Evolutionary conservation across 1,140 invertebrate genomes (phyloP).

Genomic region (Pantala flavescens): DNA sequence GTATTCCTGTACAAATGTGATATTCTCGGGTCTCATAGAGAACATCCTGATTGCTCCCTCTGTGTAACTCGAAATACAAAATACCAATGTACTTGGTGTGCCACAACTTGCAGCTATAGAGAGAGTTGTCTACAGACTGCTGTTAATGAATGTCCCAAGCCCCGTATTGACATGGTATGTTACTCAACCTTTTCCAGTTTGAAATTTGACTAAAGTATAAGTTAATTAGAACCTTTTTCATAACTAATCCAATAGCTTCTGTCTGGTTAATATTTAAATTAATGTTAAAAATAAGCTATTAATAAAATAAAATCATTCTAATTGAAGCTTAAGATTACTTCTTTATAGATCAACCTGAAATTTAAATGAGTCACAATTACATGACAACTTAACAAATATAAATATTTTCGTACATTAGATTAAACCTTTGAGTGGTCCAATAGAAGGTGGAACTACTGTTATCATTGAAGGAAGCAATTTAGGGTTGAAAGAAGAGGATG

Average conservation of each 20-base stretch:
- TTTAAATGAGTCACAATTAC: too few species aligned
- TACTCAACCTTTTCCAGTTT: not conserved
- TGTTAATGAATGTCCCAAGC: conserved; percentile 77
- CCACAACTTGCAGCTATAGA: conserved; percentile 71
- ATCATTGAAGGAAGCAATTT: conserved; percentile 95
- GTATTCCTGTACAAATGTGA: conserved; percentile 92
- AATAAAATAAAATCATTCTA: too few species aligned
- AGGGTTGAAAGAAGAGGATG: conserved; percentile 80
- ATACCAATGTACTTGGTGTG: conserved; percentile 89
- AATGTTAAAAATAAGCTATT: too few species aligned
- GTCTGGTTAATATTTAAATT: too few species aligned
- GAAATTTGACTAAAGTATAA: too few species aligned
- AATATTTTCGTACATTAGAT: conserved; percentile 45
- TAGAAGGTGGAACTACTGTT: conserved; percentile 89
- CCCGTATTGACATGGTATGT: conserved; percentile 78
- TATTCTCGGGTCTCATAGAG: conserved; percentile 79
- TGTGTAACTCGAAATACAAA: conserved; percentile 79
- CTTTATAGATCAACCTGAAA: not conserved
- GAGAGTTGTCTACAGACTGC: conserved; percentile 63
- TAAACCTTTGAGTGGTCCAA: conserved; percentile 83
- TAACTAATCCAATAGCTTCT: too few species aligned
- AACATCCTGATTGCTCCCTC: conserved; percentile 86
- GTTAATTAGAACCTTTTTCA: too few species aligned
- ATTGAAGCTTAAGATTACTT: not conserved
- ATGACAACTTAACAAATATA: not conserved